A percentile compares a stretch with the other conserved stretches of the same genome.
These are phyloP conservation scores for Nudaria mundana DNA, from an alignment of 2,888 invertebrate species.

Conservation along the genomic window DNA sequence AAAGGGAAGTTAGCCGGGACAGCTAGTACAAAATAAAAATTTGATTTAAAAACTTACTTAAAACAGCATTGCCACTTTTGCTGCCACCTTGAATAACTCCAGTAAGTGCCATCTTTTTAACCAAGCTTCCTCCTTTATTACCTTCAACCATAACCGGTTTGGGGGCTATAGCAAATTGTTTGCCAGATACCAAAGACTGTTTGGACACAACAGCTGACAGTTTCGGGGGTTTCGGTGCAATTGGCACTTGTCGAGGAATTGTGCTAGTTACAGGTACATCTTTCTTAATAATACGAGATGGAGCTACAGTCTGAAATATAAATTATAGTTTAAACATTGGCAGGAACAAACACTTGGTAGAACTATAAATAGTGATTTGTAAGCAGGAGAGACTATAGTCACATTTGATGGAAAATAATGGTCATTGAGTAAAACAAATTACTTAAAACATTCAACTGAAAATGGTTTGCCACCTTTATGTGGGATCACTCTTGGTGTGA, in stretches of 20 bases:
- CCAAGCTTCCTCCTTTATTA: constrained; percentile 32
- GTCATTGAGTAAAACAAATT: no score
- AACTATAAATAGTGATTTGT: no score
- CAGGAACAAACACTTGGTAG: no score
- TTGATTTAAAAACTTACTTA: constrained; percentile 51
- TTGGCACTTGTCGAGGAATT: constrained; percentile 67
- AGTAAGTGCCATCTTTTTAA: constrained; percentile 52
- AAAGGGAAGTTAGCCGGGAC: no score
- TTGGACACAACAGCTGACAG: constrained; percentile 11
- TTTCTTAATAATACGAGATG: constrained; percentile 32
- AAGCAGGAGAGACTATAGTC: no score
- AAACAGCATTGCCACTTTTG: constrained; percentile 48
- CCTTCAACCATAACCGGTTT: constrained; percentile 51
- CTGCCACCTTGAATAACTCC: constrained; percentile 39
- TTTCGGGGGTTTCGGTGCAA: constrained; percentile 65
- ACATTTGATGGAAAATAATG: no score
- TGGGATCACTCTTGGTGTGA: no score
- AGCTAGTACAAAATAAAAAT: no score
- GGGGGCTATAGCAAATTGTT: constrained; percentile 57
- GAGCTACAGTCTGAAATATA: constrained; percentile 38
- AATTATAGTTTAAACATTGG: no score
- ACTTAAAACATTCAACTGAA: no score
- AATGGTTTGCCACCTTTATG: no score
- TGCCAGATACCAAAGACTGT: constrained; percentile 20
- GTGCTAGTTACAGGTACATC: constrained; percentile 29